These are phyloP conservation scores for Psococerastis gibbosa DNA, from an alignment of 2,888 invertebrate species.

Conservation along the genomic window DNA sequence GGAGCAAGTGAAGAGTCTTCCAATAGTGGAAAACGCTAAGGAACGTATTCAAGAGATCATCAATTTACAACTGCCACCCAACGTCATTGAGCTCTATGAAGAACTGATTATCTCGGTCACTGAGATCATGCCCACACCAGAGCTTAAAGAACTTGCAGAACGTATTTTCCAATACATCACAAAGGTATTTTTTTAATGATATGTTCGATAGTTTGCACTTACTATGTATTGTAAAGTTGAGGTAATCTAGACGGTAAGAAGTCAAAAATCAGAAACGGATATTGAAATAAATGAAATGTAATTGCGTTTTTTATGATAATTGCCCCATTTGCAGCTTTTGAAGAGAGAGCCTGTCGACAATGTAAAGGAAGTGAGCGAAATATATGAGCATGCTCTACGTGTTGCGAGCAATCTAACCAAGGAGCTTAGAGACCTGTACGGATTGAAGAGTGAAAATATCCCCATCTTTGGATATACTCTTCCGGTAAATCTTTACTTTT, in stretches of 20 bases:
- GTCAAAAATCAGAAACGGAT: too few relatives aligned
- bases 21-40: conserved; percentile 30
- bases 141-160: conserved; percentile 38
- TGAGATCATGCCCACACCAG: conserved; percentile 40
- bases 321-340: conserved; percentile 31
- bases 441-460: too few relatives aligned
- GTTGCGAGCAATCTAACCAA: background rate
- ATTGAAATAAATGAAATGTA: background rate
- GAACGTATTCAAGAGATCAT: conserved; percentile 25
- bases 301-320: conserved; percentile 7
- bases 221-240: background rate
- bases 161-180: conserved; percentile 39
- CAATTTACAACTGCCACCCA: conserved; percentile 34
- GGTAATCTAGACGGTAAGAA: too few relatives aligned
- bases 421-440: too few relatives aligned
- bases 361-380: conserved; percentile 36
- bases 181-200: conserved; percentile 34
- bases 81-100: conserved; percentile 31
- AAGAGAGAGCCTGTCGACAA: conserved; percentile 40
- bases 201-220: conserved; percentile 5
- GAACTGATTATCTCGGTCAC: conserved; percentile 36
- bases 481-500: too few relatives aligned
- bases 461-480: too few relatives aligned
- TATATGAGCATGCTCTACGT: conserved; percentile 30
- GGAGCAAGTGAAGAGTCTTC: conserved; percentile 34